Conservation (phyloP, 1,140 invertebrate species). For the Ceratosolen fusciceps region DNA sequence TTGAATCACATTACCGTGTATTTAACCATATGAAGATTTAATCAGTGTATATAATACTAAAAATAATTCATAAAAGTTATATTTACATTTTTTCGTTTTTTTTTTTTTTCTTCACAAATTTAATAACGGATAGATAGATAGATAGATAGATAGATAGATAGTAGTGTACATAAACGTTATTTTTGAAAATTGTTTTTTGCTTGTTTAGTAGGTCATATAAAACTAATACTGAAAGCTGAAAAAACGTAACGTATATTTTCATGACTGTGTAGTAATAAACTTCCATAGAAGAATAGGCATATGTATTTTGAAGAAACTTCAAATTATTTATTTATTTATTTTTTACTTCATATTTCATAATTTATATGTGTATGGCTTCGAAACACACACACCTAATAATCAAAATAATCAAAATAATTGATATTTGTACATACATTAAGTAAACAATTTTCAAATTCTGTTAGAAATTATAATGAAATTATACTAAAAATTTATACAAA, state of each 20-base stretch:
- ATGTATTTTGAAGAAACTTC: neutral
- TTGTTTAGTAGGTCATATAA: neutral
- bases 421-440: too few relatives aligned
- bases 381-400: too few relatives aligned
- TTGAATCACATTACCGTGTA: neutral
- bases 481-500: too few relatives aligned
- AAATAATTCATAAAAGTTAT: neutral
- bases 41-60: conserved; percentile 2
- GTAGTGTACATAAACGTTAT: neutral
- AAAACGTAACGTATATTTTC: neutral
- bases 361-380: neutral
- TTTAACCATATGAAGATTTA: neutral
- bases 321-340: conserved; percentile 9
- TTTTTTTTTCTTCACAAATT: too few relatives aligned
- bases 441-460: too few relatives aligned
- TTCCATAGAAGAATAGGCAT: neutral
- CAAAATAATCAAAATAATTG: too few relatives aligned
- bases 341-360: neutral
- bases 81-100: neutral
- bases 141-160: too few relatives aligned
- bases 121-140: too few relatives aligned
- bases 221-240: neutral
- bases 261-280: neutral
- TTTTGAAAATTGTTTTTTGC: neutral
- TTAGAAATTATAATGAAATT: too few relatives aligned